These are phyloP conservation scores for Microtus montanus DNA, from an alignment of 2,113 vertebrate species.

Conservation along the genomic window DNA sequence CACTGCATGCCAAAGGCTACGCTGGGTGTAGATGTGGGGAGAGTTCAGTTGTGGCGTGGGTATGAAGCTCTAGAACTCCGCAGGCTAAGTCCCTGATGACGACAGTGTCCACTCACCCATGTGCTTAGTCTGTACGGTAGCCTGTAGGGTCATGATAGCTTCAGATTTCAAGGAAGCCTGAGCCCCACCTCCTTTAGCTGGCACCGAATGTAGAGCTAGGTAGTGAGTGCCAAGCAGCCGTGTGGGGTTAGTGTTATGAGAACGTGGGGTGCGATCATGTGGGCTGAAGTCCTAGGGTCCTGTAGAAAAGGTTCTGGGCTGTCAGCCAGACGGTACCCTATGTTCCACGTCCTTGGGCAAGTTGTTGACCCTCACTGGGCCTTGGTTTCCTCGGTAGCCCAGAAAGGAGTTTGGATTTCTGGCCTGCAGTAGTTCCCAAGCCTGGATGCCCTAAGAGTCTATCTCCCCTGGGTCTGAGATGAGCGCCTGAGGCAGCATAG, in stretches of 20 bases:
- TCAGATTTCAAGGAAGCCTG: not conserved
- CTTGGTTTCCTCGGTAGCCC: not conserved
- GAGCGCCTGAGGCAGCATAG: not conserved
- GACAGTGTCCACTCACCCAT: rapidly evolving
- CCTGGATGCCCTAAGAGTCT: not conserved
- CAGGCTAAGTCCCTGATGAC: not conserved
- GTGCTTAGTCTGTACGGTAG: not conserved
- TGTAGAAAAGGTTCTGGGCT: not conserved
- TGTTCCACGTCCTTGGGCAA: not conserved
- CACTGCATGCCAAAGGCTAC: rapidly evolving
- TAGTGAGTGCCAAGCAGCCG: rapidly evolving
- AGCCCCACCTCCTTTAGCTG: rapidly evolving
- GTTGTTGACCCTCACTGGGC: not conserved
- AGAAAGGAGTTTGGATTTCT: not conserved
- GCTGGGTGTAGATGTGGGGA: rapidly evolving
- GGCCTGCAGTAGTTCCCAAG: not conserved
- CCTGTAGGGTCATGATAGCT: not conserved
- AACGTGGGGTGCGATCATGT: not conserved
- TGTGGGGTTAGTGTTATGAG: not conserved
- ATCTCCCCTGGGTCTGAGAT: not conserved
- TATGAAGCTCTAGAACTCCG: rapidly evolving
- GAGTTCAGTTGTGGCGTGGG: rapidly evolving
- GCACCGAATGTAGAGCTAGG: not conserved
- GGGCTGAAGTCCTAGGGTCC: not conserved
- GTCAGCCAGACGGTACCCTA: not conserved